Percentiles rank a stretch among this genome's conserved stretches.
These are phyloP conservation scores for Apteryx mantelli DNA, from an alignment of 2,113 vertebrate species.

Conservation along the genomic window DNA sequence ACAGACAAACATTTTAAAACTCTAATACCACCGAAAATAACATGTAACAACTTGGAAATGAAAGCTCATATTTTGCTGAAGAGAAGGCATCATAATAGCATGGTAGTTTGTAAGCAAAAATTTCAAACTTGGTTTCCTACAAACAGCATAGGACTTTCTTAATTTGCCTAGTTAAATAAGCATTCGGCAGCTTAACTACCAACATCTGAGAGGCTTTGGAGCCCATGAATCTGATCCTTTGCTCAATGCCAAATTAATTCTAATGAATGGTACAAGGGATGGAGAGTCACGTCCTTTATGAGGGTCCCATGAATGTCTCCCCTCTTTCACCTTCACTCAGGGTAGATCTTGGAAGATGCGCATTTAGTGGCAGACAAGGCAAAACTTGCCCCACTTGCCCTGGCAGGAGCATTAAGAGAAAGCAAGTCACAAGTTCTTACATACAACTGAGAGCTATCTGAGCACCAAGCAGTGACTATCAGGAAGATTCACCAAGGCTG, in stretches of 20 bases:
- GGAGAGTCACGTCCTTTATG: not conserved
- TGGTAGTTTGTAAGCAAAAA: not conserved
- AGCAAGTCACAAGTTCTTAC: not conserved
- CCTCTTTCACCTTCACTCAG: not conserved
- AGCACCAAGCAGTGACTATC: not conserved
- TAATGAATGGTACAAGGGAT: not conserved
- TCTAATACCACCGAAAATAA: not conserved
- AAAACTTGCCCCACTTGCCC: not conserved
- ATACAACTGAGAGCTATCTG: not conserved
- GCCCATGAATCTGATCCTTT: not conserved
- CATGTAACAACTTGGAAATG: not conserved
- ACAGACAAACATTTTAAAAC: not conserved
- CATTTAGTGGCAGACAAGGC: not conserved
- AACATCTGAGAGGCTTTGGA: constrained; percentile 5
- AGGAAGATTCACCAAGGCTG: not conserved
- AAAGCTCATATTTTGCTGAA: not conserved
- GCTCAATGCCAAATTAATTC: not conserved
- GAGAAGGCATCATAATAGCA: not conserved
- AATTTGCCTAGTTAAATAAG: constrained; percentile 25
- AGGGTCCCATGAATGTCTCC: not conserved
- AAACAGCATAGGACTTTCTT: not conserved
- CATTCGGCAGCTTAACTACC: constrained; percentile 13
- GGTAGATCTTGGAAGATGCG: not conserved
- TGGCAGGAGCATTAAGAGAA: not conserved
- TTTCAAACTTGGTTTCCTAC: not conserved